Percentiles rank a stretch among this genome's conserved stretches.
phyloP scores from a whole-genome alignment of 2,113 vertebrate species.

The Sorex fumeus region DNA sequence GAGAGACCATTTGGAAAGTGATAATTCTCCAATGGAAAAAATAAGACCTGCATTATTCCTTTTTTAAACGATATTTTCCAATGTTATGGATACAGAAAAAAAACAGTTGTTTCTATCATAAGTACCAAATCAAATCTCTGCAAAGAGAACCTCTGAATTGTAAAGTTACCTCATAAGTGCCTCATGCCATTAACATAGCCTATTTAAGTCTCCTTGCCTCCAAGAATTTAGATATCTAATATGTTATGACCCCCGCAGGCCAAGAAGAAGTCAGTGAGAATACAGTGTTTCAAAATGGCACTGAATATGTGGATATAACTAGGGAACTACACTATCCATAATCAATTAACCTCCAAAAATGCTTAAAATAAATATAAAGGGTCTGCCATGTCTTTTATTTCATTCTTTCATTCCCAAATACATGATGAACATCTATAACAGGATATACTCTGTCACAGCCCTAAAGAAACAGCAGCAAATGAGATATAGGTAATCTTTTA shows the following conservation, averaged over 20 bases:
- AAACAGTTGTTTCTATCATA: neutral
- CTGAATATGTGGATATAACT: neutral
- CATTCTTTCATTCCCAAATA: constrained; percentile 27
- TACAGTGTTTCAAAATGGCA: neutral
- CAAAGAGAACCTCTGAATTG: neutral
- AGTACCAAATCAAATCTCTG: neutral
- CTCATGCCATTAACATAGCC: neutral
- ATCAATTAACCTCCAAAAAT: neutral
- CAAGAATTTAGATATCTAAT: neutral
- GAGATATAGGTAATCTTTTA: neutral
- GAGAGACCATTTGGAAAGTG: neutral
- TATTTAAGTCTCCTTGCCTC: neutral
- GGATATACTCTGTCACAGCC: neutral
- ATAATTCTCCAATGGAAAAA: constrained; percentile 43
- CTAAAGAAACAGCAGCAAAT: neutral
- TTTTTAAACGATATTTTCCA: constrained; percentile 43
- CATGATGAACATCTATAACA: neutral
- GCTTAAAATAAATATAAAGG: neutral
- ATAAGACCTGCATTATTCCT: neutral
- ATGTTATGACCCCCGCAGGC: neutral
- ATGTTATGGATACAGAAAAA: neutral
- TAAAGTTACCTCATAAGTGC: neutral
- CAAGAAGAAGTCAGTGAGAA: constrained; percentile 38
- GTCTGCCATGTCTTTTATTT: neutral
- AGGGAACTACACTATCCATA: neutral